These are phyloP conservation scores for Dione vanillae DNA, from an alignment of 2,888 invertebrate genomes.

Conservation along the genomic window DNA sequence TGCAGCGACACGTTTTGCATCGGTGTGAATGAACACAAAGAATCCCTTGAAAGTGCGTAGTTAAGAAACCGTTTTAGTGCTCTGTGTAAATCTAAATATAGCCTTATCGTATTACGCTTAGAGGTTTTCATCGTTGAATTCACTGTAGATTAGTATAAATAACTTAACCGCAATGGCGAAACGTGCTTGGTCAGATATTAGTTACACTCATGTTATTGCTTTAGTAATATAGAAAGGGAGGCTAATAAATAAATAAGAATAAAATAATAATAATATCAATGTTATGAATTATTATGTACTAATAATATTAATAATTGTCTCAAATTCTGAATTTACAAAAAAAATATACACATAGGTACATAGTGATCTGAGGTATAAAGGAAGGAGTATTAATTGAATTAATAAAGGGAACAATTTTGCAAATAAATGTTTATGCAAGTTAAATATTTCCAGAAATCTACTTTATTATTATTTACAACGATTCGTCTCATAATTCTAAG, in stretches of 20 bases:
- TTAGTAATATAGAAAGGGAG: not conserved
- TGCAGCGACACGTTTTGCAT: slow-evolving; percentile 61
- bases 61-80: slow-evolving; percentile 63
- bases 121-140: slow-evolving; percentile 30
- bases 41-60: slow-evolving; percentile 45
- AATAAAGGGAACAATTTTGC: too few species aligned
- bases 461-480: too few species aligned
- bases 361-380: too few species aligned
- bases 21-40: slow-evolving; percentile 52
- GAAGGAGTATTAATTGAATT: too few species aligned
- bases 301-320: too few species aligned
- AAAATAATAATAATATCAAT: not conserved
- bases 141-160: slow-evolving; percentile 14
- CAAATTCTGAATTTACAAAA: too few species aligned
- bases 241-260: too few species aligned
- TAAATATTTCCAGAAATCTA: too few species aligned
- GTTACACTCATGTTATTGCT: not conserved
- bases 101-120: slow-evolving; percentile 26
- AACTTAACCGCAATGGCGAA: slow-evolving; percentile 5
- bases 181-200: not conserved
- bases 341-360: too few species aligned
- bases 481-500: too few species aligned
- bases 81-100: slow-evolving; percentile 23
- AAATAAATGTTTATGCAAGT: too few species aligned
- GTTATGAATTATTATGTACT: too few species aligned